Conservation (phyloP, 1,140 invertebrate species). For the Idris sp. region DNA sequence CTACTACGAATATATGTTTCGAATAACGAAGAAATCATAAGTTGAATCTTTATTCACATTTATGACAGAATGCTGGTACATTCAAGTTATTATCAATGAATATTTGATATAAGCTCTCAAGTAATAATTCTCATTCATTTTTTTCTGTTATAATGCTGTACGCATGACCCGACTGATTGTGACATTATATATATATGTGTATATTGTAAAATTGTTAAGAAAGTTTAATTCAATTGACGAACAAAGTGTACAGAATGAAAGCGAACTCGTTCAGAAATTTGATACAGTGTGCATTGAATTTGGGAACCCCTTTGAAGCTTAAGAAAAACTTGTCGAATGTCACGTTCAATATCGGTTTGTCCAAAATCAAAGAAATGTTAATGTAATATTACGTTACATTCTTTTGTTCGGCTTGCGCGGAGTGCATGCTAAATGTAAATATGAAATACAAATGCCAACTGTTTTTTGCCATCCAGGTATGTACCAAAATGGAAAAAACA, state of each 20-base stretch:
- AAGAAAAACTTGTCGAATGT: constrained; percentile 43
- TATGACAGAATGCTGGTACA: too few relatives aligned
- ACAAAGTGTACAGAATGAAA: constrained; percentile 12
- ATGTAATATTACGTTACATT: constrained; percentile 46
- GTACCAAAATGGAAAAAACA: constrained; percentile 90
- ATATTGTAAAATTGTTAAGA: too few relatives aligned
- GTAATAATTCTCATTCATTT: too few relatives aligned
- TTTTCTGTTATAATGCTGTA: too few relatives aligned
- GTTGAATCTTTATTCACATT: too few relatives aligned
- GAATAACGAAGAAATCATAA: too few relatives aligned
- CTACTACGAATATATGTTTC: too few relatives aligned
- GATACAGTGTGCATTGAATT: neutral
- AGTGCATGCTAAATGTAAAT: constrained; percentile 44
- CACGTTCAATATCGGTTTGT: constrained; percentile 35
- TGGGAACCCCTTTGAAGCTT: neutral
- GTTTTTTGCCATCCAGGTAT: constrained; percentile 76
- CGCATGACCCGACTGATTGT: too few relatives aligned
- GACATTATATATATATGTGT: too few relatives aligned
- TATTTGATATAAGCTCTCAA: too few relatives aligned
- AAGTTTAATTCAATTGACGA: constrained; percentile 17
- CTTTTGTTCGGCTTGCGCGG: constrained; percentile 18
- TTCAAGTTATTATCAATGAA: too few relatives aligned
- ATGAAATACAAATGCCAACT: constrained; percentile 43
- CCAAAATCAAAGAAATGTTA: constrained; percentile 49
- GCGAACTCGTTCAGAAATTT: neutral